Conservation (phyloP, 2,797 vertebrate species). For the Xerus rutilus region DNA sequence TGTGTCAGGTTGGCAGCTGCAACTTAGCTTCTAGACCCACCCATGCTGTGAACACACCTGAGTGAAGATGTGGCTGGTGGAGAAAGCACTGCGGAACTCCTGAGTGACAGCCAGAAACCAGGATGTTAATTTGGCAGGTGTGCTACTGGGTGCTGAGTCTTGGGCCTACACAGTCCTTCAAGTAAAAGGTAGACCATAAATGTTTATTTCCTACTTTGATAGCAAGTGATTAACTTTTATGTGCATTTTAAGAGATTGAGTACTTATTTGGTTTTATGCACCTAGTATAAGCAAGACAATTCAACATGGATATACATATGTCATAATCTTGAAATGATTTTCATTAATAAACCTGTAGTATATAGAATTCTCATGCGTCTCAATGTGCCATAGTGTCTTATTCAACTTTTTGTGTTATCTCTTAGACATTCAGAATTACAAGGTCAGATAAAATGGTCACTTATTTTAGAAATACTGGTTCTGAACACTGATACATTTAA, state of each 20-base stretch:
- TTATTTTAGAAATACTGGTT: slow-evolving; percentile 30
- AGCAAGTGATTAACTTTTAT: slow-evolving; percentile 15
- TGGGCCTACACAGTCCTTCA: not conserved
- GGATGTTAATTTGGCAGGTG: slow-evolving; percentile 10
- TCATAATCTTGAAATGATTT: slow-evolving; percentile 37
- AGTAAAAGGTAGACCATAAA: not conserved
- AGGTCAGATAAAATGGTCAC: not conserved
- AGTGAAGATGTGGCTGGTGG: not conserved
- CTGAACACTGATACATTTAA: not conserved
- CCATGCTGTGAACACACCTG: not conserved
- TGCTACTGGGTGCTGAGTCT: not conserved
- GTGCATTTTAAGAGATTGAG: not conserved
- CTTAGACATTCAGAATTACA: not conserved
- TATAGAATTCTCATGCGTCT: not conserved
- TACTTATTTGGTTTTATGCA: not conserved
- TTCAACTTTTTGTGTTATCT: not conserved
- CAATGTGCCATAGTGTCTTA: not conserved
- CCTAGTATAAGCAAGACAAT: not conserved
- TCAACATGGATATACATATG: not conserved
- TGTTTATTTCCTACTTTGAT: slow-evolving; percentile 29
- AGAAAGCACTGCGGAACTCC: not conserved
- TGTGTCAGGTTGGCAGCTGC: slow-evolving; percentile 33
- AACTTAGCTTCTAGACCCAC: not conserved
- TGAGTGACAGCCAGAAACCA: slow-evolving; percentile 41
- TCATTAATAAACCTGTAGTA: not conserved